Evolutionary conservation across 2,888 invertebrate genomes (phyloP), one percentile per base, ranked within the genome.

Genomic region (Pherbina coryleti): DNA sequence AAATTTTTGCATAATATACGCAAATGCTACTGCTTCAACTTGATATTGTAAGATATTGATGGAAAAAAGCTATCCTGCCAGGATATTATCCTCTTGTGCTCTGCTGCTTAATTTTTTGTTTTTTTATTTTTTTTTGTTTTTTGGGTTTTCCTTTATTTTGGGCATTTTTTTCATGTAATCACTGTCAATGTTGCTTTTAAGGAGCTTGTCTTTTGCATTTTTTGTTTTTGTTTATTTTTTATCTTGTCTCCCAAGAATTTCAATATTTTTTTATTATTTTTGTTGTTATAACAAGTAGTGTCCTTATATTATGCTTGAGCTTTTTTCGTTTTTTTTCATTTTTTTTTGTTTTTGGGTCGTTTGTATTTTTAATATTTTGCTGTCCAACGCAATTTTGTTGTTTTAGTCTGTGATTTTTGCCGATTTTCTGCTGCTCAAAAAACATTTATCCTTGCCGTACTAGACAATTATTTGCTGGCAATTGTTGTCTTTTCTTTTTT

Each of bases 81-180:
- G 74, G 51, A 22, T 62, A 72, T 51, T 69, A 49, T 37, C 72
- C 49, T 75, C 77, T 75, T 79, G 77, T 77, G 75, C 49, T 44
- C 25, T 60, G 22, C 31, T 57, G 25, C 17, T 51, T 62, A n/a
- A 34, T 62, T 14, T 19, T 34, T 31, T 53, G 55, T 25, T 51
- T 77, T n/a, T 14, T 5, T 17, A 62, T 22, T 22, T 37, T 28
- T 1, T 64, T 75, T 34, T 66, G 34, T 51, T 69, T 69, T 69
- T 25, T 57, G 53, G 2, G 9, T 14, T 60, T 62, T 14, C 8
- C 3, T 14, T 60, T 60, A 22, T 19, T 19, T 11, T 14, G 57
- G 14, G 53, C 67, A 5, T 5, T 55, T 76, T 76, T 60, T 74
- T 64, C 75, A 55, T 67, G 75, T 75, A 75, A 75, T 75, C 75